Base-by-base conservation (phyloP, 1,140 invertebrate genomes). In the Conus betulinus region DNA sequence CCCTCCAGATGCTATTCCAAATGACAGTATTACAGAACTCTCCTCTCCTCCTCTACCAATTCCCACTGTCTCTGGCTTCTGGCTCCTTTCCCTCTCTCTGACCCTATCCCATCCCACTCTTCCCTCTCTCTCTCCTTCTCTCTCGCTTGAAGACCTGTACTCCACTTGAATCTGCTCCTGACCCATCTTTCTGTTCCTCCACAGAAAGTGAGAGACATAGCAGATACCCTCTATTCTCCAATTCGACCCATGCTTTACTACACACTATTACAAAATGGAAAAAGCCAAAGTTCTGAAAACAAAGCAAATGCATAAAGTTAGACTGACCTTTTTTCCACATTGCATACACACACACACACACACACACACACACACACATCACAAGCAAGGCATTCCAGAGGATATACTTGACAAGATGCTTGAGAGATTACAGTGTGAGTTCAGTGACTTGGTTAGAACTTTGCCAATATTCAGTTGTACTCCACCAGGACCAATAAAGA, bases 71-170 rank as follows among this genome's bases (percentile, higher is more conserved):
- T 20, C 23, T 23, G 13, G 17, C 23, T 23, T 74, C 71, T 74
- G 17, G 13, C 71, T 74, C 71, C 71, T 74, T 23, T 74, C 71
- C 23, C 71, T 74, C 6, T 7, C 71, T 74, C 71, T 39, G 39
- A 39, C 0, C 39, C 39, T 39, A 39, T 39, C 57, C 8, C 57
- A 60, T 60, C 76, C 39, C 76, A 39, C 76, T 78, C 74, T 78
- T 78, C 74, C 39, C 74, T 78, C 76, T 78, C 76, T 78, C 76
- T 78, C 76, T 78, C 76, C 10, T 25, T 78, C 76, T 78, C 76
- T 78, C 76, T 78, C 76, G 10, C 76, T 39, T 3, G 7, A 11
- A 7, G 8, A n/a, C 25, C 11, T 51, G 25, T 51, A n/a, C 76
- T 1, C 76, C 39, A 39, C 39, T 39, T 39, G 39, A 39, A 39